Conservation (phyloP, 2,113 vertebrate species). For the Cyphomyrus discorhynchus region DNA sequence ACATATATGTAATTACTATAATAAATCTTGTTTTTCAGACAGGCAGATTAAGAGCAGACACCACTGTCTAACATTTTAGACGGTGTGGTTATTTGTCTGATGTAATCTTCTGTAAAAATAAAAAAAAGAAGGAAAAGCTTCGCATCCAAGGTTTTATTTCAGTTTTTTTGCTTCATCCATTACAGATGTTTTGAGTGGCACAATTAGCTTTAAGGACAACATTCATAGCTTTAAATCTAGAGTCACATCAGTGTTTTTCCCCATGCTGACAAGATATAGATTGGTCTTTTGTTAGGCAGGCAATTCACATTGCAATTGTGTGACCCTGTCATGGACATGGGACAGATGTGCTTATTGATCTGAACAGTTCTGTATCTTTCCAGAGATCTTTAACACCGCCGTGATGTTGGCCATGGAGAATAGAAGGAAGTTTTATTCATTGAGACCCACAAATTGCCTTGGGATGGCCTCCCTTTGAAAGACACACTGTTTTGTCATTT, state of each 20-base stretch:
- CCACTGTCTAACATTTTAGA: background rate
- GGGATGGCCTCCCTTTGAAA: conserved; percentile 39
- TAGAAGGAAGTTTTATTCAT: conserved; percentile 48
- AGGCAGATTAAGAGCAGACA: conserved; percentile 4
- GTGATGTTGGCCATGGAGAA: conserved; percentile 33
- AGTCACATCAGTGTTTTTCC: conserved; percentile 13
- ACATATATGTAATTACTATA: background rate
- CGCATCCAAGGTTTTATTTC: background rate
- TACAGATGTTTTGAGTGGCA: conserved; percentile 31
- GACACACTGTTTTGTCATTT: conserved; percentile 48
- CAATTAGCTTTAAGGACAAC: conserved; percentile 38
- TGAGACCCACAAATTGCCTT: conserved; percentile 39
- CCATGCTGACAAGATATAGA: conserved; percentile 29
- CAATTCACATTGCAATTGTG: conserved; percentile 7
- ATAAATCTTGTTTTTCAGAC: conserved; percentile 11
- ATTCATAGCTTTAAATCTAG: conserved; percentile 29
- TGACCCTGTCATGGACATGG: conserved; percentile 30
- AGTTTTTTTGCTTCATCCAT: background rate
- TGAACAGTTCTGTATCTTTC: conserved; percentile 27
- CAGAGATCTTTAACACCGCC: conserved; percentile 34
- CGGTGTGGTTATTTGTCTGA: background rate
- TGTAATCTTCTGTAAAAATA: background rate
- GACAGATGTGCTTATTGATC: conserved; percentile 34
- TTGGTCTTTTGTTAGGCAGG: conserved; percentile 25
- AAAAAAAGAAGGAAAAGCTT: background rate